These are phyloP conservation scores for Herpetotheres cachinnans DNA, from an alignment of 2,113 vertebrate species.

Conservation along the genomic window DNA sequence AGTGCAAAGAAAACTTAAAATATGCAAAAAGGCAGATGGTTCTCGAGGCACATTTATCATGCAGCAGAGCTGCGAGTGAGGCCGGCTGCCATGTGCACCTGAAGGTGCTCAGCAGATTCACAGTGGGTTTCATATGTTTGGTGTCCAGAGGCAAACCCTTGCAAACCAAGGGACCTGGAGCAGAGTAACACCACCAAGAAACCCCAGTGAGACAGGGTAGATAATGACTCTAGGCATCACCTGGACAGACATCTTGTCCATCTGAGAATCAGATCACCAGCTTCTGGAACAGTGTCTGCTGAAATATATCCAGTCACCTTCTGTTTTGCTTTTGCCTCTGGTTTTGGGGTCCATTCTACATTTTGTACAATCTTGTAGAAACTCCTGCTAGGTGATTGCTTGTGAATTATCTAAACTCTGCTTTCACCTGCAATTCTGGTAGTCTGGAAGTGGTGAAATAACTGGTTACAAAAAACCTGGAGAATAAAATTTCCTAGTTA, in stretches of 20 bases:
- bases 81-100: rapidly evolving
- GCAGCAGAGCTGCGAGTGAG: neutral
- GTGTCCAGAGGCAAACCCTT: neutral
- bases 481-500: neutral
- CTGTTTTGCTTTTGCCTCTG: neutral
- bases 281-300: neutral
- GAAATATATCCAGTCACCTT: neutral
- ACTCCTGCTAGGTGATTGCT: neutral
- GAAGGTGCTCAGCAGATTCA: neutral
- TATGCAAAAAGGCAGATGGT: no score
- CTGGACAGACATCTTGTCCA: neutral
- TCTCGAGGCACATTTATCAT: neutral
- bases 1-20: neutral
- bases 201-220: rapidly evolving
- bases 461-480: neutral
- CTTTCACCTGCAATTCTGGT: neutral
- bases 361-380: neutral
- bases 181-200: neutral
- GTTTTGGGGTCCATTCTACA: neutral
- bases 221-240: neutral
- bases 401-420: neutral
- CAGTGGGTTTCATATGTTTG: neutral
- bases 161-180: neutral
- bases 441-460: neutral
- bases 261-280: neutral